These are phyloP conservation scores for Rhodophaea formosa DNA, from an alignment of 2,888 invertebrate genomes.

Conservation along the genomic window DNA sequence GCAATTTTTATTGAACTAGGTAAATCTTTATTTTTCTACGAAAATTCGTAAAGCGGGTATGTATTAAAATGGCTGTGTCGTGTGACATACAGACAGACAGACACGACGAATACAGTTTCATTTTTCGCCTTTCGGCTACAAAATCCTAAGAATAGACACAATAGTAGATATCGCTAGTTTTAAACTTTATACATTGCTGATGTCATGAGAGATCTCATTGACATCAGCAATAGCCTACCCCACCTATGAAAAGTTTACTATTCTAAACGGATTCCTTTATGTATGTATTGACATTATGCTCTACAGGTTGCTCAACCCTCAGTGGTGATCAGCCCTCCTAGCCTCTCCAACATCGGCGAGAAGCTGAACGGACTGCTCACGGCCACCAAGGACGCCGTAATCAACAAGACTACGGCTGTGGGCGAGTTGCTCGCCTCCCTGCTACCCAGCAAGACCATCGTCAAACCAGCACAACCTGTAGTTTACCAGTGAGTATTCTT, in stretches of 20 bases:
- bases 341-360: conserved; percentile 21
- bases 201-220: no score
- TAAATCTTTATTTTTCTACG: no score
- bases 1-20: no score
- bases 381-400: conserved; percentile 17
- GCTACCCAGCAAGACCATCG: conserved; percentile 20
- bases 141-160: no score
- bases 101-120: no score
- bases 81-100: no score
- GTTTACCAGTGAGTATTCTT: conserved; percentile 27
- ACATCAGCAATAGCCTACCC: no score
- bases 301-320: conserved; percentile 17
- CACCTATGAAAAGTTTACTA: not conserved
- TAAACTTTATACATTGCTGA: no score
- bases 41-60: no score
- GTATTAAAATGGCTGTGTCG: no score
- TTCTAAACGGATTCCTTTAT: not conserved
- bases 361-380: conserved; percentile 20
- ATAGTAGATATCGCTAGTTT: no score
- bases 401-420: conserved; percentile 22
- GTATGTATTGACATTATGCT: not conserved
- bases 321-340: conserved; percentile 20
- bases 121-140: no score
- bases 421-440: conserved; percentile 22
- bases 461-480: conserved; percentile 22